phyloP scores from a whole-genome alignment of 2,888 invertebrate genomes.

The Diogma glabrata region DNA sequence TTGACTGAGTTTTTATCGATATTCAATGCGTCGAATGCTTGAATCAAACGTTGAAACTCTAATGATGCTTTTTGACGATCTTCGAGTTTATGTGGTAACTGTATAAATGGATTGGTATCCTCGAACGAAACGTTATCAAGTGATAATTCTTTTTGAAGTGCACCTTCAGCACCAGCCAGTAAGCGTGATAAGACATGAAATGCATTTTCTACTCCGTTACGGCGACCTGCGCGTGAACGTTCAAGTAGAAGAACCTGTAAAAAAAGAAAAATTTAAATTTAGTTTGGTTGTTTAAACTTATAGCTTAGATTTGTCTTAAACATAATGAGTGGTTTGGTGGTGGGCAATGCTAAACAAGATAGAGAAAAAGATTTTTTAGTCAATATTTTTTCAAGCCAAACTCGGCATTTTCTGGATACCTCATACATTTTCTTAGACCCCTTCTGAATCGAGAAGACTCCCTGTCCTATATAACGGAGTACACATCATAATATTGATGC shows the following conservation, averaged over 20 bases:
- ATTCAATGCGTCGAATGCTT: conserved; percentile 62
- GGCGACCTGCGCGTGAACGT: conserved; percentile 54
- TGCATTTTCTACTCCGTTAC: conserved; percentile 47
- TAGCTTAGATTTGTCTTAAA: too few species aligned
- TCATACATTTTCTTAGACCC: too few species aligned
- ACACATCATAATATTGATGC: too few species aligned
- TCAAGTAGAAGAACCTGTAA: conserved; percentile 78
- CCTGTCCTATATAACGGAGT: too few species aligned
- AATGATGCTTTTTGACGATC: conserved; percentile 68
- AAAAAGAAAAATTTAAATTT: conserved; percentile 15
- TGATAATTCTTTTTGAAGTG: conserved; percentile 68
- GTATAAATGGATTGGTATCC: conserved; percentile 69
- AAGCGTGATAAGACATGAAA: conserved; percentile 39
- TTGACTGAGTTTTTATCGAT: conserved; percentile 68
- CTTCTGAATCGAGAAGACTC: too few species aligned
- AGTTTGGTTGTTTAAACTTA: too few species aligned
- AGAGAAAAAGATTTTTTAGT: too few species aligned
- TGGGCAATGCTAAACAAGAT: too few species aligned
- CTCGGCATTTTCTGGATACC: too few species aligned
- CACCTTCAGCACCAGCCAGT: conserved; percentile 67
- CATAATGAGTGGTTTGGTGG: too few species aligned
- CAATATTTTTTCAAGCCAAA: too few species aligned
- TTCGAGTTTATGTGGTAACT: conserved; percentile 62
- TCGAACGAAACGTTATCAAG: conserved; percentile 57
- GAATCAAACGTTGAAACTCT: conserved; percentile 69